Evolutionary conservation across 2,888 invertebrate genomes (phyloP).

Genomic region (Drosophila mayaguana): DNA sequence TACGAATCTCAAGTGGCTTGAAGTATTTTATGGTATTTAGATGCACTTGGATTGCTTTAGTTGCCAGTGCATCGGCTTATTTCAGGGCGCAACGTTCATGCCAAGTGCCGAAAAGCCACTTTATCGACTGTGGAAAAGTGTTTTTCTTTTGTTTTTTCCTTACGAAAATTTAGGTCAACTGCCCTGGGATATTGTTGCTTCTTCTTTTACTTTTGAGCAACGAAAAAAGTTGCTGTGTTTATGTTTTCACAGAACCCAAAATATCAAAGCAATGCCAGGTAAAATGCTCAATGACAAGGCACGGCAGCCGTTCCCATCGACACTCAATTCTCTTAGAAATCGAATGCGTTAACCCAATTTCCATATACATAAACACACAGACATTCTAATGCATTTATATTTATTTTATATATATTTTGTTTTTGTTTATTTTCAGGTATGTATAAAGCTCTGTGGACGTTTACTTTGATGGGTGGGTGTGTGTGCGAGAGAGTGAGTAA

Average conservation of each 20-base stretch:
- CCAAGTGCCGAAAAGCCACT: slow-evolving; percentile 67
- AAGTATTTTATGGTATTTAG: slow-evolving; percentile 51
- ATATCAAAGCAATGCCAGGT: slow-evolving; percentile 59
- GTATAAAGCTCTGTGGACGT: slow-evolving; percentile 42
- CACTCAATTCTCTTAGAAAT: slow-evolving; percentile 20
- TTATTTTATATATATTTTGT: slow-evolving; percentile 17
- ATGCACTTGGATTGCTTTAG: slow-evolving; percentile 45
- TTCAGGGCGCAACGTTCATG: slow-evolving; percentile 21
- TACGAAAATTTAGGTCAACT: slow-evolving; percentile 63
- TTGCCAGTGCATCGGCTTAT: slow-evolving; percentile 10
- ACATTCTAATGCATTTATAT: slow-evolving; percentile 59
- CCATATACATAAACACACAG: slow-evolving; percentile 17
- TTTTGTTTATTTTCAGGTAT: slow-evolving; percentile 67
- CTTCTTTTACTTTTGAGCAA: slow-evolving; percentile 18
- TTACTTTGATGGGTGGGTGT: slow-evolving; percentile 44
- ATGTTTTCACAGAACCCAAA: slow-evolving; percentile 48
- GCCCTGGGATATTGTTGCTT: slow-evolving; percentile 19
- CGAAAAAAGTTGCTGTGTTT: slow-evolving; percentile 51
- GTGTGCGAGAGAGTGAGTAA: slow-evolving; percentile 30
- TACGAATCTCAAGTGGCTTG: slow-evolving; percentile 41
- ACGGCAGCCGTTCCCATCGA: slow-evolving; percentile 3
- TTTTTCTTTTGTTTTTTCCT: slow-evolving; percentile 9
- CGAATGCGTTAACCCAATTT: slow-evolving; percentile 68
- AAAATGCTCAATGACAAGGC: slow-evolving; percentile 24
- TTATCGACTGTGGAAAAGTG: slow-evolving; percentile 67